A percentile compares a stretch with the other conserved stretches of the same genome.
Conservation (phyloP, 1,140 invertebrate species). For the Meloidogyne exigua region DNA sequence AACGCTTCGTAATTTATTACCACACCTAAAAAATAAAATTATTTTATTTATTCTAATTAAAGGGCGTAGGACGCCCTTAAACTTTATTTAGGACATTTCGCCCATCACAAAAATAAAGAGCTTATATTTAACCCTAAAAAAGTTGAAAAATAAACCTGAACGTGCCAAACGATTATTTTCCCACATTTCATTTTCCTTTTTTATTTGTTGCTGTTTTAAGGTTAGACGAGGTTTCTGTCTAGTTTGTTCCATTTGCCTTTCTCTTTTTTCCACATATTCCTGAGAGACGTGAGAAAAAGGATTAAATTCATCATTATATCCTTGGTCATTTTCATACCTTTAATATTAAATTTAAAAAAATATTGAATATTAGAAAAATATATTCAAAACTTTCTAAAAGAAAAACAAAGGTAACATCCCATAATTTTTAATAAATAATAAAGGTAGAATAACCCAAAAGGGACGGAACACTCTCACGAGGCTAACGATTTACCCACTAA, state of each 20-base stretch:
- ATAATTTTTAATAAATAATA: too few relatives aligned
- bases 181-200: slow-evolving; percentile 91
- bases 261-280: slow-evolving; percentile 60
- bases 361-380: too few relatives aligned
- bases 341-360: background rate
- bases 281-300: slow-evolving; percentile 83
- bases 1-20: slow-evolving; percentile 88
- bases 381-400: too few relatives aligned
- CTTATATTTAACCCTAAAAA: too few relatives aligned
- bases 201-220: slow-evolving; percentile 61
- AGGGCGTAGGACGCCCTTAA: too few relatives aligned
- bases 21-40: slow-evolving; percentile 69
- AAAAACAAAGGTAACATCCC: too few relatives aligned
- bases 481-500: slow-evolving; percentile 55
- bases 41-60: too few relatives aligned
- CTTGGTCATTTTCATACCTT: slow-evolving; percentile 89
- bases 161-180: slow-evolving; percentile 88
- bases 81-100: too few relatives aligned
- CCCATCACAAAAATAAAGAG: too few relatives aligned
- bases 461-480: too few relatives aligned
- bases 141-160: slow-evolving; percentile 44
- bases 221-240: slow-evolving; percentile 60
- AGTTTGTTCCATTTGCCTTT: slow-evolving; percentile 58
- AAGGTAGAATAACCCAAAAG: too few relatives aligned
- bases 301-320: slow-evolving; percentile 86